Percentiles rank a stretch among this genome's conserved stretches.
These are phyloP conservation scores for Euglossa dilemma DNA, from an alignment of 1,140 invertebrate species.

Conservation along the genomic window DNA sequence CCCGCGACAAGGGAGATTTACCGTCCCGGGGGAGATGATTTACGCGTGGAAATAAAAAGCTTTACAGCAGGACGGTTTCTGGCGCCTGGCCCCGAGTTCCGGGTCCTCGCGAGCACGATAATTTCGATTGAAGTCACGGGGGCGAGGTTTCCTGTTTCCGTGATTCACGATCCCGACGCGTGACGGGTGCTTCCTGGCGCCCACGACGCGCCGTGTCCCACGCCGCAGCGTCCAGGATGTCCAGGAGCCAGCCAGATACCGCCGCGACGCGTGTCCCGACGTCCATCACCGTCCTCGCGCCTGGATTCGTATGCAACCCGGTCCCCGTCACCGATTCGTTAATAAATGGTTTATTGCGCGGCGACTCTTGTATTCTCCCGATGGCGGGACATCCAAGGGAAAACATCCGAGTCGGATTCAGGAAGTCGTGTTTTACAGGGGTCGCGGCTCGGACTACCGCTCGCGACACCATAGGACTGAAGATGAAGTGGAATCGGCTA, in stretches of 20 bases:
- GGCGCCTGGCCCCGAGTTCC: conserved; percentile 55
- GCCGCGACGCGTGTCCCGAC: conserved; percentile 57
- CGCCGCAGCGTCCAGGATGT: conserved; percentile 42
- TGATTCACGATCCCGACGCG: conserved; percentile 62
- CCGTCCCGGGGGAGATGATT: background rate
- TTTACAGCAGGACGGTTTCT: conserved; percentile 24
- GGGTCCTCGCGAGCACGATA: conserved; percentile 53
- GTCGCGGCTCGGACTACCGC: conserved; percentile 30
- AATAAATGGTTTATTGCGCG: conserved; percentile 65
- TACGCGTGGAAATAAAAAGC: background rate
- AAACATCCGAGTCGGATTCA: conserved; percentile 39
- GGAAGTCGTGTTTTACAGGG: conserved; percentile 62
- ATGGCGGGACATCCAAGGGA: background rate
- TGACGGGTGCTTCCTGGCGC: conserved; percentile 68
- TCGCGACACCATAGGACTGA: conserved; percentile 31
- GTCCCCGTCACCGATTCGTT: conserved; percentile 52
- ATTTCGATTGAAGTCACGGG: conserved; percentile 69
- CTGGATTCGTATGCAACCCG: conserved; percentile 57
- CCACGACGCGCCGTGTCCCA: conserved; percentile 37
- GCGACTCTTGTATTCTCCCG: background rate
- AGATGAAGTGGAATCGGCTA: conserved; percentile 12
- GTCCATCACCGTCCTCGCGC: conserved; percentile 1
- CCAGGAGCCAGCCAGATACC: conserved; percentile 57
- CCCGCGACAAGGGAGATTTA: conserved; percentile 20
- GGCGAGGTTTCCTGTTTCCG: conserved; percentile 67